Evolutionary conservation across 2,888 invertebrate species (phyloP), one percentile per base, ranked within the genome.

Genomic region (Ormyrus pomaceus): DNA sequence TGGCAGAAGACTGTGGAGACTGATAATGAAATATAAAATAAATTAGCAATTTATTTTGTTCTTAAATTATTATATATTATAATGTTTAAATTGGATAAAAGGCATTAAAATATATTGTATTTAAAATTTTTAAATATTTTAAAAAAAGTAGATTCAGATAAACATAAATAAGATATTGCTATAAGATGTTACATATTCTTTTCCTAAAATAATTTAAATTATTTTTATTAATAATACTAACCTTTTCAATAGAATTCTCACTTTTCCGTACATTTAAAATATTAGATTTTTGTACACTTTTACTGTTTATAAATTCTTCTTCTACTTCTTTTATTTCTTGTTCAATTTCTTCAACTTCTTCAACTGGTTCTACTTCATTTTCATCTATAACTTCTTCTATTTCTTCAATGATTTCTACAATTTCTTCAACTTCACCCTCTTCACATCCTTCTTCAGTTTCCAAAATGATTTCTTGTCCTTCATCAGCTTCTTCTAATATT

Each of bases 401-500:
- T 61, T 86, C 86, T 83, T 89, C 89, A 50, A 89, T 87, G 58
- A 89, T 89, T 76, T 90, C 90, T 71, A 89, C 89, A n/a, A 87
- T 84, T 75, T 87, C 86, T 8, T 84, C 84, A 51, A 87, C 86
- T 10, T 80, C 84, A 2, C 77, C 82, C 34, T 86, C 87, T 9
- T 86, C 87, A 2, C 84, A 83, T n/a, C 80, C 80, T 58, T 81
- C 86, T 59, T 87, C 87, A 1, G 86, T 82, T 58, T 88, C 86
- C 45, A 87, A 86, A 59, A 89, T 86, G 55, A 89, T 87, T 64
- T 88, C 86, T 75, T 88, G 87, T 7, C 87, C 86, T 7, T 85
- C 77, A 6, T 84, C 83, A 3, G 84, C 86, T 70, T 87, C 80
- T 34, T 87, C 86, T 10, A 88, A 78, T 65, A 88, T 86, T 50